Percentiles rank a stretch among this genome's conserved stretches.
These are phyloP conservation scores for Merops nubicus DNA, from an alignment of 2,113 vertebrate genomes.

Conservation along the genomic window DNA sequence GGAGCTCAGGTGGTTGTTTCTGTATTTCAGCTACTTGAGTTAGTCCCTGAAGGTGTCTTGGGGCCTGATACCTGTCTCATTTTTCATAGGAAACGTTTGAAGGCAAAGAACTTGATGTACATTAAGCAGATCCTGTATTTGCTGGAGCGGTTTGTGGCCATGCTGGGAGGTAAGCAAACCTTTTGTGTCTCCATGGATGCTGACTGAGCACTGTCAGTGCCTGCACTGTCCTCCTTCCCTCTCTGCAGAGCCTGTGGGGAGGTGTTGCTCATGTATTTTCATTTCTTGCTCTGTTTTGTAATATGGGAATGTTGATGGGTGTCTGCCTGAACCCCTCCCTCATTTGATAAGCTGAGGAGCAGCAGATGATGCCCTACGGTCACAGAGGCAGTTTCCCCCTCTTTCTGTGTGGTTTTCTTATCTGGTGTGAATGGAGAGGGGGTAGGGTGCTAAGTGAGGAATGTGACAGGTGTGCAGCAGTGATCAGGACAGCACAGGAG, in stretches of 20 bases:
- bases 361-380: background rate
- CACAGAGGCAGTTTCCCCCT: background rate
- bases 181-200: accelerated
- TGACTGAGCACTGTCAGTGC: background rate
- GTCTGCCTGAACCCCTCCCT: background rate
- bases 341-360: background rate
- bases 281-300: background rate
- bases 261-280: background rate
- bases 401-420: background rate
- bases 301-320: background rate
- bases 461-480: background rate
- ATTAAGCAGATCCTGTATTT: conserved; percentile 95
- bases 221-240: background rate
- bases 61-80: background rate
- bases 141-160: conserved; percentile 84
- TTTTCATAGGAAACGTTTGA: conserved; percentile 85
- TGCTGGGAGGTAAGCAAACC: conserved; percentile 86
- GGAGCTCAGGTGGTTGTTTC: background rate
- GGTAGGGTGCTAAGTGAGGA: background rate
- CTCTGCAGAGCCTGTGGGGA: background rate
- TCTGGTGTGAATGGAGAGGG: background rate
- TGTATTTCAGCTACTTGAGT: background rate
- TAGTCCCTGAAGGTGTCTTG: background rate
- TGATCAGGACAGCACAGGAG: background rate
- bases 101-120: conserved; percentile 98